These are phyloP conservation scores for Pangasius djambal DNA, from an alignment of 2,797 vertebrate species.

Conservation along the genomic window DNA sequence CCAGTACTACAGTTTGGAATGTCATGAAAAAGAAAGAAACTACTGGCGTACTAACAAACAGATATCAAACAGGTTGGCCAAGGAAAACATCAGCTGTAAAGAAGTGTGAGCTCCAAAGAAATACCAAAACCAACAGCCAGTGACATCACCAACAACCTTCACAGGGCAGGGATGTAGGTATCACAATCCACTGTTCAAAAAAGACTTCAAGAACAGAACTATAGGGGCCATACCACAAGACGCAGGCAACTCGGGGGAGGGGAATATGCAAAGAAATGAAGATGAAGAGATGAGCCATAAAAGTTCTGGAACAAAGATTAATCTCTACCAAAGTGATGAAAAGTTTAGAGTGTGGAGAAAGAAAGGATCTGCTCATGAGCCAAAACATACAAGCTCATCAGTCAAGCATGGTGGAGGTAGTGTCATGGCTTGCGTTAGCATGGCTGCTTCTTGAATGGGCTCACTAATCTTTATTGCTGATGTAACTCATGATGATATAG, in stretches of 20 bases:
- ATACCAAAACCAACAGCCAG: not conserved
- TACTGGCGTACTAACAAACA: not conserved
- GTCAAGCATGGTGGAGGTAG: not conserved
- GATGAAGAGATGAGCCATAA: not conserved
- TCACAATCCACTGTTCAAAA: not conserved
- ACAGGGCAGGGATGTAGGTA: not conserved
- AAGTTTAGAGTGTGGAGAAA: not conserved
- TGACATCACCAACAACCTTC: not conserved
- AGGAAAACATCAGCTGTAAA: not conserved
- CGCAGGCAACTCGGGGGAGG: not conserved
- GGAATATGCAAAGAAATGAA: not conserved
- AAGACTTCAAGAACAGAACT: not conserved
- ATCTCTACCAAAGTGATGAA: not conserved
- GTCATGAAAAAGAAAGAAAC: not conserved
- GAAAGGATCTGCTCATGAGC: not conserved
- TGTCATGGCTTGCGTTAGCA: not conserved
- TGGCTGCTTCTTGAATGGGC: not conserved
- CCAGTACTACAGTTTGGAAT: not conserved
- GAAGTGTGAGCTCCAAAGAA: not conserved
- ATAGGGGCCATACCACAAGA: not conserved
- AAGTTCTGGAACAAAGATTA: not conserved
- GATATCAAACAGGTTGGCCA: not conserved
- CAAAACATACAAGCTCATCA: not conserved
- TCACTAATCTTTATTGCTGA: not conserved
- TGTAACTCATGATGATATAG: not conserved